Evolutionary conservation across 2,113 vertebrate species (phyloP).

Genomic region (Otus sunia): DNA sequence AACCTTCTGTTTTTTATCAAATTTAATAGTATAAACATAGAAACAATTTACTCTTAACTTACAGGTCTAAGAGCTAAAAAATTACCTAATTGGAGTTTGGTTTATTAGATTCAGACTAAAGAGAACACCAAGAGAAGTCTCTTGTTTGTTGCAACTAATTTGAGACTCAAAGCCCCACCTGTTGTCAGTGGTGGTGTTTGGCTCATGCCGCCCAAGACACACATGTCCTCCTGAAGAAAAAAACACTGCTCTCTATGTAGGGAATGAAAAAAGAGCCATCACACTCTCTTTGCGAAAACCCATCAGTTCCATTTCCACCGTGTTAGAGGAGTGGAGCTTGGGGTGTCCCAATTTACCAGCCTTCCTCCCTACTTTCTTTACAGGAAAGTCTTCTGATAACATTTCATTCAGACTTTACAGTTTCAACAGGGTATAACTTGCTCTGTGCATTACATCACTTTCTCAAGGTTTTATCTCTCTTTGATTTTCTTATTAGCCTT

Average conservation of each 20-base stretch:
- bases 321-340: neutral
- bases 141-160: neutral
- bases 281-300: neutral
- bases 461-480: neutral
- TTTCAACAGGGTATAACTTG: neutral
- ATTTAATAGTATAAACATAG: neutral
- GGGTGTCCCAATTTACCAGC: neutral
- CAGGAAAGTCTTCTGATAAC: neutral
- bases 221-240: neutral
- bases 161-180: neutral
- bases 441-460: neutral
- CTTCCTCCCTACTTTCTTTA: neutral
- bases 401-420: neutral
- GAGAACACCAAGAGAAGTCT: neutral
- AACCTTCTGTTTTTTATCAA: neutral
- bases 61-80: neutral
- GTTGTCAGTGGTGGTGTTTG: neutral
- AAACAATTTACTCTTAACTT: neutral
- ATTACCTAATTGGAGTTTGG: neutral
- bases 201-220: neutral
- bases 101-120: neutral
- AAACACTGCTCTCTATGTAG: neutral
- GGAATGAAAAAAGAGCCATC: neutral
- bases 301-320: neutral
- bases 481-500: conserved; percentile 30